Percentiles rank a stretch among this genome's conserved stretches.
phyloP scores from a whole-genome alignment of 2,797 vertebrate genomes.

The Danio tinwini region DNA sequence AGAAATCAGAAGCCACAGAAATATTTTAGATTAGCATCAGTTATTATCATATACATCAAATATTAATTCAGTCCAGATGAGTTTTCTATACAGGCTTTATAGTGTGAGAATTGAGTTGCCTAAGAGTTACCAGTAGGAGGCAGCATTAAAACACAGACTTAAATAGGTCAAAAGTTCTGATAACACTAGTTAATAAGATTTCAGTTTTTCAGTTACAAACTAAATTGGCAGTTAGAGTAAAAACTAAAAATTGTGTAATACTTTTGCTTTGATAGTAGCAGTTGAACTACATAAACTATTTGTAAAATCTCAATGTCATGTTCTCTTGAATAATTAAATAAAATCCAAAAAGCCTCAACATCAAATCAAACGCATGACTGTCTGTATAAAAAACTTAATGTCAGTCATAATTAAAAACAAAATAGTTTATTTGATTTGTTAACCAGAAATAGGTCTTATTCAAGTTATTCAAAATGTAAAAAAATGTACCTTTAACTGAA shows the following conservation, averaged over 20 bases:
- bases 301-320: not conserved
- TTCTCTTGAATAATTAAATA: not conserved
- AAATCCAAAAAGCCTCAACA: not conserved
- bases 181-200: not conserved
- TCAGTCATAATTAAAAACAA: not conserved
- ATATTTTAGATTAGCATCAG: not conserved
- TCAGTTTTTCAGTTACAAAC: not conserved
- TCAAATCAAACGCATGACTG: not conserved
- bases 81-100: not conserved
- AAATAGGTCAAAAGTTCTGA: not conserved
- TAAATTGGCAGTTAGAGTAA: not conserved
- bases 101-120: not conserved
- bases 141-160: conserved; percentile 37
- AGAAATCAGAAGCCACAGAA: not conserved
- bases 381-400: not conserved
- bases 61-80: not conserved
- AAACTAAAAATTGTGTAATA: not conserved
- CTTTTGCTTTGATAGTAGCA: not conserved
- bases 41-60: not conserved
- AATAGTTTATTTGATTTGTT: not conserved
- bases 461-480: not conserved
- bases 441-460: not conserved
- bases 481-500: no score
- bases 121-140: conserved; percentile 67
- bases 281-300: not conserved